Base-by-base conservation (phyloP, 2,888 invertebrate genomes). In the Philereme vetulata region DNA sequence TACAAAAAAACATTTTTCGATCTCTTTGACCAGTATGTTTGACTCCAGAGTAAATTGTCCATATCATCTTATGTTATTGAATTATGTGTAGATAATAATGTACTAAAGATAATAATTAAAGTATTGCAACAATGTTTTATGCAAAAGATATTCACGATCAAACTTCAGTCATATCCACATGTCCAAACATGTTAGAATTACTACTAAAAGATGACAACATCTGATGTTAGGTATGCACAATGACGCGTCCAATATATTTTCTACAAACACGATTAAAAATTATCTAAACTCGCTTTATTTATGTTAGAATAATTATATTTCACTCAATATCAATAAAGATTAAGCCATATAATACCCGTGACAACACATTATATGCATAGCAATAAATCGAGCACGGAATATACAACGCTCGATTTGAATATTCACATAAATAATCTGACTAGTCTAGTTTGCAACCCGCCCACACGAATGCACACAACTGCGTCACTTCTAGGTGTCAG, bases 291-390 rank as follows among this genome's bases (percentile, higher is more conserved):
- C 47, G 43, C 47, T 7, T 38, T 52, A 47, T 49, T 55, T 57
- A 52, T 52, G 51, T 48, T 35, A 33, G 21, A 56, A 45, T 60
- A 47, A 48, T 52, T 48, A 45, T 53, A 53, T 57, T 50, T 58
- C 11, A 36, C 49, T 45, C 53, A 45, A 58, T 50, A 59, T 45
- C 53, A 59, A 64, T 51, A 65, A 65, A 62, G 49, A 49, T 56
- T 51, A 58, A 57, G 54, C 11, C 53, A 56, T 57, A 56, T 53
- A 58, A 51, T 51, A 51, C 45, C 33, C 32, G 33, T 11, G 35
- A 9, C 43, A 45, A 38, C 11, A 49, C 43, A 49, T 35, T 8
- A 6, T 50, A 54, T 11, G 40, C 42, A 51, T 47, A 52, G 21
- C n/a, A 44, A 51, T 60, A 60, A 60, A 60, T 60, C 50, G 36